Evolutionary conservation across 2,797 vertebrate species (phyloP).

Genomic region (Diceros bicornis): DNA sequence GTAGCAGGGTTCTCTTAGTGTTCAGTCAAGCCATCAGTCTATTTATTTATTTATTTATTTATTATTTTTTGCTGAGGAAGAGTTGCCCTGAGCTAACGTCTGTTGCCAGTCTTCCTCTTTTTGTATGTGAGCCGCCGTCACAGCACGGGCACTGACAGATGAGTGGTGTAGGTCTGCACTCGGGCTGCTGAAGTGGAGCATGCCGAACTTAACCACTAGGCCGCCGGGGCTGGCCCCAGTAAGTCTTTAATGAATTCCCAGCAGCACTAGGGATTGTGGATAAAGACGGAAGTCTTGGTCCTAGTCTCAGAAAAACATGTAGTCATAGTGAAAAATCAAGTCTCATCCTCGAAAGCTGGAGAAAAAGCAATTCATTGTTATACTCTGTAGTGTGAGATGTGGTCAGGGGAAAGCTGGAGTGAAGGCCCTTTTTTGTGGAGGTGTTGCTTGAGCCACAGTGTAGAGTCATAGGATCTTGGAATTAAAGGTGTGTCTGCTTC

Average conservation of each 20-base stretch:
- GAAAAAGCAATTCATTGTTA: neutral
- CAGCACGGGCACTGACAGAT: too few relatives aligned
- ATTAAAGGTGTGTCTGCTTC: neutral
- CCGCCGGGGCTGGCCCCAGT: too few relatives aligned
- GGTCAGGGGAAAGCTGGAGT: neutral
- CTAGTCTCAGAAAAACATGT: neutral
- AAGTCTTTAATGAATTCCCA: neutral
- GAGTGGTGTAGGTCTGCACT: too few relatives aligned
- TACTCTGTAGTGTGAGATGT: neutral
- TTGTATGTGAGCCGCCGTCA: too few relatives aligned
- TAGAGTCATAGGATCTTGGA: neutral
- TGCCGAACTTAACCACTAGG: too few relatives aligned
- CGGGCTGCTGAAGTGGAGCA: too few relatives aligned
- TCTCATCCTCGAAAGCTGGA: neutral
- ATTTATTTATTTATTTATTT: too few relatives aligned
- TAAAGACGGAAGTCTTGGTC: neutral
- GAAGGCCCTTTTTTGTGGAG: neutral
- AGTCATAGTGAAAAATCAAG: constrained; percentile 24
- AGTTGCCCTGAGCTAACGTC: too few relatives aligned
- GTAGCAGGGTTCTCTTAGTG: neutral
- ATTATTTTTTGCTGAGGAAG: too few relatives aligned
- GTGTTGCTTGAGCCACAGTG: neutral
- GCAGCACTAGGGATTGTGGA: neutral
- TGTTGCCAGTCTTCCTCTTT: too few relatives aligned
- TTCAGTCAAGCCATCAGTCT: neutral